A percentile compares a stretch with the other conserved stretches of the same genome.
phyloP scores from a whole-genome alignment of 2,888 invertebrate genomes.

The Frankliniella intonsa region DNA sequence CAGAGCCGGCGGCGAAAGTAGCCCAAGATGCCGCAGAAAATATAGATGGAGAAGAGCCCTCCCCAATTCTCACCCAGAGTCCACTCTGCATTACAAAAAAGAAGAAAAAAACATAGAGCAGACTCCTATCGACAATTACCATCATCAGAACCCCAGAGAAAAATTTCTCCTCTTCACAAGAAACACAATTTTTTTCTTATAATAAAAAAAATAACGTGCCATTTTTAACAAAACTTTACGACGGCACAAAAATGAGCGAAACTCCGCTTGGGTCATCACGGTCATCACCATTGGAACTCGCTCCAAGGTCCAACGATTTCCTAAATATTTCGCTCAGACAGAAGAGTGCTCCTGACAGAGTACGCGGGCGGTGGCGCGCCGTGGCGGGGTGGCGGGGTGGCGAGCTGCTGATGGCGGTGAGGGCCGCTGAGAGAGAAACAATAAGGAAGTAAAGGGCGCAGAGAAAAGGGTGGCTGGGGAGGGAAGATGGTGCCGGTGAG shows the following conservation, averaged over 20 bases:
- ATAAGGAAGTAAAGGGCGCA: neutral
- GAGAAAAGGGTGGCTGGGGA: neutral
- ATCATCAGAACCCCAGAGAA: too few relatives aligned
- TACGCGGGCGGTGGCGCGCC: too few relatives aligned
- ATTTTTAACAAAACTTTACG: neutral
- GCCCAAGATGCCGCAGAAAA: neutral
- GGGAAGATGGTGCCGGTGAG: neutral
- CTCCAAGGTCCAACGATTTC: too few relatives aligned
- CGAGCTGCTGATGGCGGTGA: neutral
- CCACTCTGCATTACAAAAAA: neutral
- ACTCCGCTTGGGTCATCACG: neutral
- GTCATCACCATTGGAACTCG: too few relatives aligned
- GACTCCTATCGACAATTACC: neutral
- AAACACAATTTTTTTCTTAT: neutral
- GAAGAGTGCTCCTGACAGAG: too few relatives aligned
- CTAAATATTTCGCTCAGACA: too few relatives aligned
- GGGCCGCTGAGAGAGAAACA: neutral
- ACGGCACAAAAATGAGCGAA: neutral
- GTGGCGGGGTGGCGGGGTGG: neutral
- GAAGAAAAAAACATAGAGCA: neutral
- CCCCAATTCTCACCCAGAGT: neutral
- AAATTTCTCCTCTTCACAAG: too few relatives aligned
- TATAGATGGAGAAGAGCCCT: neutral
- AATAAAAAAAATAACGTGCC: neutral
- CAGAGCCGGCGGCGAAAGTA: neutral